Evolutionary conservation across 92 coral and sea anemone species (phyloP).

Genomic region (Epizoanthus scotinus): DNA sequence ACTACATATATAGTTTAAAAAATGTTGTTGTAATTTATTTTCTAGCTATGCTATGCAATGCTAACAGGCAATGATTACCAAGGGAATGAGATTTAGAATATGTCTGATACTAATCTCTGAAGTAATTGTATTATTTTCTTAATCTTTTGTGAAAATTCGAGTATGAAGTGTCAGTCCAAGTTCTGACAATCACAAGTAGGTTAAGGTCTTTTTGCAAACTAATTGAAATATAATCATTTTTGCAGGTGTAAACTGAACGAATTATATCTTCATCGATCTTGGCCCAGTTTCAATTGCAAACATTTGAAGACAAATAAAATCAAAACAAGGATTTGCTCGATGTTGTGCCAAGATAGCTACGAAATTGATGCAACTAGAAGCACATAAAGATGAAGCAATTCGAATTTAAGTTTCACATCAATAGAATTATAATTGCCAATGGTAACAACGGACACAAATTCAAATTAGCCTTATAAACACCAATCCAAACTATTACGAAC

Average conservation of each 20-base stretch:
- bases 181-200: no score
- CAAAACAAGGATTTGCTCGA: not conserved
- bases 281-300: not conserved
- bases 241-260: not conserved
- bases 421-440: slow-evolving; percentile 4
- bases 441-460: not conserved
- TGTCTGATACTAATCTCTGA: no score
- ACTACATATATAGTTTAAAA: no score
- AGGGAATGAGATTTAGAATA: no score
- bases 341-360: not conserved
- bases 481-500: no score
- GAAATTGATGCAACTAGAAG: not conserved
- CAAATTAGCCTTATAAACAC: not conserved
- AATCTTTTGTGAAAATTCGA: no score
- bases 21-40: no score
- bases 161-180: no score
- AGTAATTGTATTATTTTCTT: no score
- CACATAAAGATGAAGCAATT: not conserved
- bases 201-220: not conserved
- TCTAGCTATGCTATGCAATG: no score
- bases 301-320: not conserved
- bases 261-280: no score
- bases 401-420: not conserved
- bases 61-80: no score
- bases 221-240: slow-evolving; percentile 3